Conservation (phyloP, 2,888 invertebrate genomes). For the Sarcophaga caerulescens region DNA sequence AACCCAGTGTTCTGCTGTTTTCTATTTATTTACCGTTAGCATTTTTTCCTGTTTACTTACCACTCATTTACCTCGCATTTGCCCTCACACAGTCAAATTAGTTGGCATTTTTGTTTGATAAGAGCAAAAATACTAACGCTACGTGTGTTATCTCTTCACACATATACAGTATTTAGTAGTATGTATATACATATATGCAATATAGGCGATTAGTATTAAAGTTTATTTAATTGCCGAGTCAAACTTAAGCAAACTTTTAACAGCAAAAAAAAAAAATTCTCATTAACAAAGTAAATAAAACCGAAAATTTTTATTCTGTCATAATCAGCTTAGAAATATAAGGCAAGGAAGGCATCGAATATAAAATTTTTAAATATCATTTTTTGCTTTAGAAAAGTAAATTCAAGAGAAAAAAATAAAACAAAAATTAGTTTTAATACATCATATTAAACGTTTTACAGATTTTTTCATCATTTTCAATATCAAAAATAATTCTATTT, state of each 20-base stretch:
- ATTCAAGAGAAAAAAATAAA: too few relatives aligned
- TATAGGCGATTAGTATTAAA: slow-evolving; percentile 37
- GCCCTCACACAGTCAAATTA: slow-evolving; percentile 56
- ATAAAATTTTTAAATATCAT: background rate
- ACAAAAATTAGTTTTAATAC: background rate
- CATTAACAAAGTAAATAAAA: slow-evolving; percentile 61
- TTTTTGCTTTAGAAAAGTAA: background rate
- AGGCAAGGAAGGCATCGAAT: background rate
- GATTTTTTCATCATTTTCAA: too few relatives aligned
- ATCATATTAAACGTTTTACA: too few relatives aligned
- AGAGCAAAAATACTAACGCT: slow-evolving; percentile 31
- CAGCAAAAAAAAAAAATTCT: slow-evolving; percentile 43
- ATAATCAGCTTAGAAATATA: slow-evolving; percentile 24
- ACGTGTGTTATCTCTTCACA: slow-evolving; percentile 59
- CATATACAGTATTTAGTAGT: too few relatives aligned
- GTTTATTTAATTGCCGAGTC: slow-evolving; percentile 47
- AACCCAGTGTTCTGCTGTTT: background rate
- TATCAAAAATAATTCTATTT: too few relatives aligned
- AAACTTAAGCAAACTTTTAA: slow-evolving; percentile 33
- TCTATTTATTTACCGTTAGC: background rate
- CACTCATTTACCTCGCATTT: background rate
- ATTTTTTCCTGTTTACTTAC: background rate
- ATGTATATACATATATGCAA: background rate
- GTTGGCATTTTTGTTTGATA: slow-evolving; percentile 63
- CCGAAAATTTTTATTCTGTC: background rate